A percentile compares a stretch with the other conserved stretches of the same genome.
phyloP scores from a whole-genome alignment of 2,888 invertebrate species.

The Andrena camellia region DNA sequence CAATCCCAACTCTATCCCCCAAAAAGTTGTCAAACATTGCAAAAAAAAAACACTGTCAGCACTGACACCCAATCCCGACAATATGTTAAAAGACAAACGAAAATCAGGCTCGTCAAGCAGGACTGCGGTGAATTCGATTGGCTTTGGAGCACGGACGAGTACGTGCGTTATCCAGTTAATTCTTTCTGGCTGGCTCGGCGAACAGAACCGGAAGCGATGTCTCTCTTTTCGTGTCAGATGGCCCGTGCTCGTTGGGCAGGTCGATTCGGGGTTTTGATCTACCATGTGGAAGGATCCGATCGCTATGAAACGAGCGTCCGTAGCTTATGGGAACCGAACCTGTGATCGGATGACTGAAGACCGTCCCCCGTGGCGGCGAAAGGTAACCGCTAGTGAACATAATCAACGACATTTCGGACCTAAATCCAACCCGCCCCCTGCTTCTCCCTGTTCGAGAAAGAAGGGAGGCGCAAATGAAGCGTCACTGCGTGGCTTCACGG shows the following conservation, averaged over 20 bases:
- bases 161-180: conserved; percentile 73
- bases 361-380: conserved; percentile 31
- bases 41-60: no score
- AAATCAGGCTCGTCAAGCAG: not conserved
- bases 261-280: conserved; percentile 75
- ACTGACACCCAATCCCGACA: not conserved
- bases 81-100: not conserved
- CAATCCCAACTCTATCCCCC: no score
- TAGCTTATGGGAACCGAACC: conserved; percentile 50
- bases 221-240: conserved; percentile 72
- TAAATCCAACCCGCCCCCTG: not conserved
- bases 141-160: conserved; percentile 63
- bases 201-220: conserved; percentile 72
- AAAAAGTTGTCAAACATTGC: no score
- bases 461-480: conserved; percentile 29
- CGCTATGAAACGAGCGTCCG: conserved; percentile 48
- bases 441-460: not conserved
- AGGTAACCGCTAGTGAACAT: conserved; percentile 54
- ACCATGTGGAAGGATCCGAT: conserved; percentile 71
- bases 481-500: not conserved
- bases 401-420: conserved; percentile 48
- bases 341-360: conserved; percentile 58
- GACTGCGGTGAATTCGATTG: conserved; percentile 15
- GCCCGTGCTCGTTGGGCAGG: conserved; percentile 63
- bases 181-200: conserved; percentile 69